These are phyloP conservation scores for Alca torda DNA, from an alignment of 2,797 vertebrate genomes.

Conservation along the genomic window DNA sequence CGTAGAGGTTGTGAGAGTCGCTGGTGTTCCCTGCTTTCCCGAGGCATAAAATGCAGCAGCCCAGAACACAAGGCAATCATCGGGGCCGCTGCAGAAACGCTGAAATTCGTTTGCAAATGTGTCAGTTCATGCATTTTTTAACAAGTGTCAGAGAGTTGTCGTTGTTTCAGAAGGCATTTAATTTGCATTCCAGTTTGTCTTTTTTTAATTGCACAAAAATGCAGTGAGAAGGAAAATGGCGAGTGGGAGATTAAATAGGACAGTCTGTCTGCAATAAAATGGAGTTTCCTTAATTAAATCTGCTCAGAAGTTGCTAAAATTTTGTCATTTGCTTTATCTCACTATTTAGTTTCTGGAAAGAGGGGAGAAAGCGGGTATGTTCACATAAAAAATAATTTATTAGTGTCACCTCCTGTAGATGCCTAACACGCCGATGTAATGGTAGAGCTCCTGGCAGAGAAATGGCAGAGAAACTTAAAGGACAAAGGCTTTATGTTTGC, in stretches of 20 bases:
- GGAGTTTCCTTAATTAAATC: constrained; percentile 38
- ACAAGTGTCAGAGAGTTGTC: background rate
- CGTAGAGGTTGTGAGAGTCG: background rate
- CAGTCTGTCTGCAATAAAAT: constrained; percentile 27
- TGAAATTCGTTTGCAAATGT: constrained; percentile 8
- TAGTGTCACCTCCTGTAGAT: background rate
- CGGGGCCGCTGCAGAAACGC: background rate
- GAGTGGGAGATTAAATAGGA: constrained; percentile 32
- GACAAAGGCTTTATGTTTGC: background rate
- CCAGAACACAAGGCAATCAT: background rate
- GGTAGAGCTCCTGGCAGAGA: background rate
- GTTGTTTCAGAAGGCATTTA: constrained; percentile 18
- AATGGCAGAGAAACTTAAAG: background rate
- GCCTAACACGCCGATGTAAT: background rate
- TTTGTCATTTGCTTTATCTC: background rate
- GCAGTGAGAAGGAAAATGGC: constrained; percentile 4
- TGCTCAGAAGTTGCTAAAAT: background rate
- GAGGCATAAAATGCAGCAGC: background rate
- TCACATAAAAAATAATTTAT: background rate
- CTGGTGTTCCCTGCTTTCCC: background rate
- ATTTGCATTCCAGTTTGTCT: constrained; percentile 32
- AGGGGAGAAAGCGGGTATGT: background rate
- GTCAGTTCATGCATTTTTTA: constrained; percentile 44
- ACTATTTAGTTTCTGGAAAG: background rate
- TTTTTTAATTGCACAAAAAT: constrained; percentile 57